These are phyloP conservation scores for Dendrolimus houi DNA, from an alignment of 2,888 invertebrate genomes.

Conservation along the genomic window DNA sequence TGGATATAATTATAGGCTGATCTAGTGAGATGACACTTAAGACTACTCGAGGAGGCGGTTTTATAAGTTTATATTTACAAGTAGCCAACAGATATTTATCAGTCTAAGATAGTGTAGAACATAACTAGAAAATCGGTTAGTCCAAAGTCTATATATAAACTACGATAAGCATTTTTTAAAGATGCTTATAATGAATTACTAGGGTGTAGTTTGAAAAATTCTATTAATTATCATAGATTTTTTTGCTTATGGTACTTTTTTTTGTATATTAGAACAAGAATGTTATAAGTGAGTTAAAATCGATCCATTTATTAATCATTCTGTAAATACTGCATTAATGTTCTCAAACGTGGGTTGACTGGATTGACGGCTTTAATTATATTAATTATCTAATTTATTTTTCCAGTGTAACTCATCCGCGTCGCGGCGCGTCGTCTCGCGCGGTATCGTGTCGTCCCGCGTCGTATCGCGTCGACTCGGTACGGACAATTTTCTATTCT, in stretches of 20 bases:
- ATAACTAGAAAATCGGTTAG: no score
- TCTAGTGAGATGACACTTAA: no score
- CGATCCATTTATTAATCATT: conserved; percentile 5
- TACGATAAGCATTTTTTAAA: no score
- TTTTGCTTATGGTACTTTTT: neutral
- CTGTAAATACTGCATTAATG: conserved; percentile 4
- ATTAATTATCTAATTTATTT: conserved; percentile 19
- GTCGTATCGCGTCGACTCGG: conserved; percentile 15
- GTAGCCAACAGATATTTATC: no score
- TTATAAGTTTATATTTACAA: no score
- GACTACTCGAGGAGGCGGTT: no score
- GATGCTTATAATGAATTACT: neutral
- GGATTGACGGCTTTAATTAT: neutral
- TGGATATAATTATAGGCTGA: no score
- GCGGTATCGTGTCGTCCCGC: conserved; percentile 14
- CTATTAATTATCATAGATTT: neutral
- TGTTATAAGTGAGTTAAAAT: neutral
- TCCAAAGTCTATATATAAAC: no score
- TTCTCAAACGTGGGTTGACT: neutral
- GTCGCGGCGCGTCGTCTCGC: conserved; percentile 15
- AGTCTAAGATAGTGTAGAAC: no score
- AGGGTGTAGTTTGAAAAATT: neutral
- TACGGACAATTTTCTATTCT: conserved; percentile 3
- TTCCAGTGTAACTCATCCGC: conserved; percentile 47
- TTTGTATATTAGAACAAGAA: neutral